Evolutionary conservation across 2,888 invertebrate species (phyloP).

Genomic region (Amaurobius ferox): DNA sequence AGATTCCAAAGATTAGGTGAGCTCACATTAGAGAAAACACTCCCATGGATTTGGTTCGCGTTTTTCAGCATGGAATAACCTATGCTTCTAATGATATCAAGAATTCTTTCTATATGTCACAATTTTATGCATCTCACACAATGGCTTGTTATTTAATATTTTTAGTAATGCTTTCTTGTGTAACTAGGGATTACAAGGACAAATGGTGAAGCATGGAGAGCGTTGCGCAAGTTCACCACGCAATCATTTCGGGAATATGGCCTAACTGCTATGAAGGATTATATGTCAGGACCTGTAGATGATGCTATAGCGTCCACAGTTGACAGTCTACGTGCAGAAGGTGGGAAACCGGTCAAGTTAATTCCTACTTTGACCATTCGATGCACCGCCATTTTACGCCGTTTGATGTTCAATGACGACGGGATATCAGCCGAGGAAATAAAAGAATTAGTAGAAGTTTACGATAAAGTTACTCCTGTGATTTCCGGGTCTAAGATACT

Average conservation of each 20-base stretch:
- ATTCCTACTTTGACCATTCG: constrained; percentile 12
- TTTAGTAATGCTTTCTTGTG: too few relatives aligned
- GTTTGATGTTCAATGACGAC: constrained; percentile 18
- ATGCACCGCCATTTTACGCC: background rate
- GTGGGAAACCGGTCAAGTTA: constrained; percentile 18
- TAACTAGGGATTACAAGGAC: background rate
- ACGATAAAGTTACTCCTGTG: background rate
- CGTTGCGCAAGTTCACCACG: constrained; percentile 30
- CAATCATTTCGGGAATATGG: constrained; percentile 27
- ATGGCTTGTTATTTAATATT: too few relatives aligned
- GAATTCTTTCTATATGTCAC: too few relatives aligned
- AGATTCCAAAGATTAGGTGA: too few relatives aligned
- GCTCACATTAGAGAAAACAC: too few relatives aligned
- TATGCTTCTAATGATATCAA: too few relatives aligned
- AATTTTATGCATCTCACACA: too few relatives aligned
- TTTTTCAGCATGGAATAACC: too few relatives aligned
- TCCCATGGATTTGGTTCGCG: too few relatives aligned
- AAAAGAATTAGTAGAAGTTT: background rate
- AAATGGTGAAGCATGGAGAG: constrained; percentile 44
- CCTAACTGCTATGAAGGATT: constrained; percentile 3
- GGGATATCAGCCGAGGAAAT: constrained; percentile 19
- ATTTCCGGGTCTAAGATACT: constrained; percentile 2
- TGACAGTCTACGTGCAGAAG: background rate
- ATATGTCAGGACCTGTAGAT: constrained; percentile 17
- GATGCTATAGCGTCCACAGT: constrained; percentile 18